Evolutionary conservation across 2,113 vertebrate species (phyloP).

Genomic region (Stigmatopora argus): DNA sequence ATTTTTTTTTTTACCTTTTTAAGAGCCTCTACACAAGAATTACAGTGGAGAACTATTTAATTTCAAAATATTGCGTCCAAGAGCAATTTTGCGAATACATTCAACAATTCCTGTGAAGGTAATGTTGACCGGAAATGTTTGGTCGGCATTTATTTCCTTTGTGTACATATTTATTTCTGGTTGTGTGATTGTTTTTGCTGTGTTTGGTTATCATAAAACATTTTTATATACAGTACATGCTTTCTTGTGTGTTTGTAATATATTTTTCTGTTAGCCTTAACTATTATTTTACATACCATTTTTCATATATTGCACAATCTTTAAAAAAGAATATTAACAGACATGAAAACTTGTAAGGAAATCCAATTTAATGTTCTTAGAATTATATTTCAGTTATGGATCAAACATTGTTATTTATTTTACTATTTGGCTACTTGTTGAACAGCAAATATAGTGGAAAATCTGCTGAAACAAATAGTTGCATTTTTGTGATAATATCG

Average conservation of each 20-base stretch:
- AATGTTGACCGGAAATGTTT: not conserved
- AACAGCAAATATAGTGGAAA: not conserved
- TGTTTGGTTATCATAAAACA: constrained; percentile 50
- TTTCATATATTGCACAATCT: not conserved
- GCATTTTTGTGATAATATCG: not conserved
- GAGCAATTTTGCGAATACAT: not conserved
- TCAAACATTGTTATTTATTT: not conserved
- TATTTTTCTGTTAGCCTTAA: not conserved
- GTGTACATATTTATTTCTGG: constrained; percentile 50
- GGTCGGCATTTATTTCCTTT: constrained; percentile 9
- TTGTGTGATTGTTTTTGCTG: constrained; percentile 19
- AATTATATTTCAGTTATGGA: too few species aligned
- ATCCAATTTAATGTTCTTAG: too few species aligned
- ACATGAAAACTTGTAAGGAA: too few species aligned
- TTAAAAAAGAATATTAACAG: too few species aligned
- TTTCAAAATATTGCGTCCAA: not conserved
- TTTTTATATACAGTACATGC: constrained; percentile 30
- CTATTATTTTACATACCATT: too few species aligned
- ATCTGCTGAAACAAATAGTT: not conserved
- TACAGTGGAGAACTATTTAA: not conserved
- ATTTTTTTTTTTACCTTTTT: not conserved
- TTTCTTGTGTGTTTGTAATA: not conserved
- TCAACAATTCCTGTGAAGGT: not conserved
- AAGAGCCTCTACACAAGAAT: not conserved
- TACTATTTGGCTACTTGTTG: not conserved